Percentiles rank a stretch among this genome's conserved stretches.
phyloP scores from a whole-genome alignment of 1,140 invertebrate species.

The Saccostrea echinata region DNA sequence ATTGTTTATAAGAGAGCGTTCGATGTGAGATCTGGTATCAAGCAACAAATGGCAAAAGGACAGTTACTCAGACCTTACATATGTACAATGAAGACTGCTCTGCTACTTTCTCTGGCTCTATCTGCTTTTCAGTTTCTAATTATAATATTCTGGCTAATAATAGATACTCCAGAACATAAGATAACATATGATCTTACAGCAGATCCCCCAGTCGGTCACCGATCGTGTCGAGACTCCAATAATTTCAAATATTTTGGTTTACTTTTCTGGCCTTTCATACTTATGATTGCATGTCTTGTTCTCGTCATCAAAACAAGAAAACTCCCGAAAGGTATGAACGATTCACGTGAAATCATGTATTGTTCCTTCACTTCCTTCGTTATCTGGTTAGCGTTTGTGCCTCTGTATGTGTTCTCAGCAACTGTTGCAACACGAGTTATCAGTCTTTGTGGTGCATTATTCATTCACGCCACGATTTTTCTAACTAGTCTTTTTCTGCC shows the following conservation, averaged over 20 bases:
- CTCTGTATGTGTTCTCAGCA: constrained; percentile 65
- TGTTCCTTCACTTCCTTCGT: too few species aligned
- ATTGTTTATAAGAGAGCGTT: too few species aligned
- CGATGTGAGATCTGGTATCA: constrained; percentile 18
- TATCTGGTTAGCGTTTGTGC: too few species aligned
- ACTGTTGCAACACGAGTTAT: constrained; percentile 56
- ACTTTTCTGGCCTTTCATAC: too few species aligned
- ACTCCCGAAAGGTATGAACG: too few species aligned
- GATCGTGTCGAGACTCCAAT: constrained; percentile 47
- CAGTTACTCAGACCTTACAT: neutral
- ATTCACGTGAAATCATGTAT: too few species aligned
- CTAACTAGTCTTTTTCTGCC: constrained; percentile 66
- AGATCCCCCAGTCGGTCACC: neutral
- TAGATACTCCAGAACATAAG: constrained; percentile 36
- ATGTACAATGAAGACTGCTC: neutral
- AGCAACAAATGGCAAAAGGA: constrained; percentile 23
- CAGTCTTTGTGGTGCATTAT: constrained; percentile 60
- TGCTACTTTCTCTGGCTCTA: constrained; percentile 29
- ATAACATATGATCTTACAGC: constrained; percentile 30
- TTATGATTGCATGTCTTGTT: too few species aligned
- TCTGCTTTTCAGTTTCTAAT: constrained; percentile 46
- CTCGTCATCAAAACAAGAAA: too few species aligned
- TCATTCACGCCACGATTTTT: constrained; percentile 62
- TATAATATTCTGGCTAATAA: constrained; percentile 45
- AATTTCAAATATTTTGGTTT: constrained; percentile 49